phyloP scores from a whole-genome alignment of 2,888 invertebrate species.

The Bruchidius siliquastri region DNA sequence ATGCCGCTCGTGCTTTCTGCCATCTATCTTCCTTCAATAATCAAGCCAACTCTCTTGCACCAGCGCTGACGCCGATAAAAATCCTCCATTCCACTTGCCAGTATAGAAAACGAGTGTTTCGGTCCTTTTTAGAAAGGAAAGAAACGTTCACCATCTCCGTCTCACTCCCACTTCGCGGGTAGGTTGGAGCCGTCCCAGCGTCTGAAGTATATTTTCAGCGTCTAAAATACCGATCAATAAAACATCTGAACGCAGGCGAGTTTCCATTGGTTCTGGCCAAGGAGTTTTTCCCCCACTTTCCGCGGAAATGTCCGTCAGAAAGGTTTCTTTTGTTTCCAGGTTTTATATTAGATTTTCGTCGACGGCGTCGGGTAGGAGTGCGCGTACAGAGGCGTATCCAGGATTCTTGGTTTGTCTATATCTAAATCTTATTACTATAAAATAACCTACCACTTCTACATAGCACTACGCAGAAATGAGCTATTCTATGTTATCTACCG shows the following conservation, averaged over 20 bases:
- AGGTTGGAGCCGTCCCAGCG: constrained; percentile 32
- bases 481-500: too few relatives aligned
- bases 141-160: constrained; percentile 11
- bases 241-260: constrained; percentile 45
- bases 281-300: constrained; percentile 47
- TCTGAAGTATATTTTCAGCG: constrained; percentile 41
- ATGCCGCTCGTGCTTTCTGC: not conserved
- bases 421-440: too few relatives aligned
- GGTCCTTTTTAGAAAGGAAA: constrained; percentile 31
- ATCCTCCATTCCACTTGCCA: constrained; percentile 30
- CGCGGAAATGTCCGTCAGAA: constrained; percentile 46
- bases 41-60: not conserved
- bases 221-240: constrained; percentile 48
- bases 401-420: not conserved
- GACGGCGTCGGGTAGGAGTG: constrained; percentile 10
- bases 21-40: not conserved
- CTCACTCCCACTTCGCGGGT: constrained; percentile 24
- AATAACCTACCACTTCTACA: too few relatives aligned
- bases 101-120: constrained; percentile 26
- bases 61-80: constrained; percentile 23
- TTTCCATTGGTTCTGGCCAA: constrained; percentile 46
- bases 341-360: constrained; percentile 42
- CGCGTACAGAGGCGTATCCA: not conserved
- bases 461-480: too few relatives aligned
- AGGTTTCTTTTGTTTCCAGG: constrained; percentile 47